Percentiles rank a stretch among this genome's conserved stretches.
phyloP scores from a whole-genome alignment of 2,113 vertebrate species.

The Passer domesticus region DNA sequence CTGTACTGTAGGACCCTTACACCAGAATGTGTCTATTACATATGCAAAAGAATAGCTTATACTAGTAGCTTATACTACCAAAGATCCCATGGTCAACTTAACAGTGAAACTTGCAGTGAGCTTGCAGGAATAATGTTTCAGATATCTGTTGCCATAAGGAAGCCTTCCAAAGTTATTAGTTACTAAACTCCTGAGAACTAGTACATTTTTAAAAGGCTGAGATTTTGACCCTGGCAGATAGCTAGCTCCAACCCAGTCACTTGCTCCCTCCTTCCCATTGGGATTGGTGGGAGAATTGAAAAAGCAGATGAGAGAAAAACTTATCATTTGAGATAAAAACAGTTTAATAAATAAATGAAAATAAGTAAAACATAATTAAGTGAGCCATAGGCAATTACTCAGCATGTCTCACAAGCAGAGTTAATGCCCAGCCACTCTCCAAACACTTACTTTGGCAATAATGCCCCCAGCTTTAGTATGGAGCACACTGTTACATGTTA shows the following conservation, averaged over 20 bases:
- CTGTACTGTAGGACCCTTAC: not conserved
- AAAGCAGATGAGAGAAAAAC: not conserved
- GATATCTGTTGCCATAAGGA: not conserved
- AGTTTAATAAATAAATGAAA: not conserved
- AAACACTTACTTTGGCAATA: not conserved
- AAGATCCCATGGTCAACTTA: not conserved
- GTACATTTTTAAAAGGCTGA: not conserved
- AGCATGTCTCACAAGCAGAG: not conserved
- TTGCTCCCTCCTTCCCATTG: not conserved
- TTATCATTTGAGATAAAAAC: not conserved
- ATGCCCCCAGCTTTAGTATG: not conserved
- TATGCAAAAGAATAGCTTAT: not conserved
- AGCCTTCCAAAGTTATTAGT: not conserved
- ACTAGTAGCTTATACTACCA: not conserved
- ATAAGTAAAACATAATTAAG: not conserved
- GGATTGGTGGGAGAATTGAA: not conserved
- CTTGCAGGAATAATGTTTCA: not conserved
- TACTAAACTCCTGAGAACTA: not conserved
- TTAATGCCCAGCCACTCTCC: not conserved
- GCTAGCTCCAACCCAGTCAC: not conserved
- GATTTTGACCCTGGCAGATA: not conserved
- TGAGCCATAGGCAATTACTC: not conserved
- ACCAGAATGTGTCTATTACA: not conserved
- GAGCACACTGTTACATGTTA: not conserved
- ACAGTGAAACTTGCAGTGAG: not conserved